A percentile compares a stretch with the other conserved stretches of the same genome.
Conservation (phyloP, 2,113 vertebrate genomes). For the Macrotis lagotis region DNA sequence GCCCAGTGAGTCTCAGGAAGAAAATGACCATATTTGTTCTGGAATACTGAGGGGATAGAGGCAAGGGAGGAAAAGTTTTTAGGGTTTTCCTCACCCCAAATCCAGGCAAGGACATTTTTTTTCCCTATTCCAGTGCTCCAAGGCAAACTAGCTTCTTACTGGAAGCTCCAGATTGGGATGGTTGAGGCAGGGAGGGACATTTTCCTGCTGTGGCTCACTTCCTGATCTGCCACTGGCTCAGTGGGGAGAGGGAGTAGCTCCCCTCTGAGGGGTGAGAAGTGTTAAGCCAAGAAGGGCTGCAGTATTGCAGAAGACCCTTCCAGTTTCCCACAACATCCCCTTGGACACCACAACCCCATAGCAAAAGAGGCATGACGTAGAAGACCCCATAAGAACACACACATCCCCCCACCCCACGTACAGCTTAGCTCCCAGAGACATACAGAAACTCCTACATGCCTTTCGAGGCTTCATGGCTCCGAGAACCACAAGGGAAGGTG, state of each 20-base stretch:
- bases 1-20: background rate
- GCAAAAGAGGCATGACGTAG: background rate
- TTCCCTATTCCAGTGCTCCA: background rate
- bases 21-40: background rate
- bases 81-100: background rate
- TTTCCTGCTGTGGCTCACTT: background rate
- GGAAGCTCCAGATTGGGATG: background rate
- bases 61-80: background rate
- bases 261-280: background rate
- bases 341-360: background rate
- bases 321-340: background rate
- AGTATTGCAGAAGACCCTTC: background rate
- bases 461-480: background rate
- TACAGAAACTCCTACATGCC: background rate
- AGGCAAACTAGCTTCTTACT: background rate
- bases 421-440: background rate
- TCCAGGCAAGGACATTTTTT: background rate
- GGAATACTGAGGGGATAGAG: background rate
- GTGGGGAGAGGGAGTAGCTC: background rate
- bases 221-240: background rate
- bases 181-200: background rate
- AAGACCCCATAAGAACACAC: background rate
- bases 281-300: background rate
- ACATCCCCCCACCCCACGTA: background rate
- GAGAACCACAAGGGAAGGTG: background rate